A percentile compares a stretch with the other conserved stretches of the same genome.
Conservation (phyloP, 2,113 vertebrate genomes). For the Barnardius zonarius region DNA sequence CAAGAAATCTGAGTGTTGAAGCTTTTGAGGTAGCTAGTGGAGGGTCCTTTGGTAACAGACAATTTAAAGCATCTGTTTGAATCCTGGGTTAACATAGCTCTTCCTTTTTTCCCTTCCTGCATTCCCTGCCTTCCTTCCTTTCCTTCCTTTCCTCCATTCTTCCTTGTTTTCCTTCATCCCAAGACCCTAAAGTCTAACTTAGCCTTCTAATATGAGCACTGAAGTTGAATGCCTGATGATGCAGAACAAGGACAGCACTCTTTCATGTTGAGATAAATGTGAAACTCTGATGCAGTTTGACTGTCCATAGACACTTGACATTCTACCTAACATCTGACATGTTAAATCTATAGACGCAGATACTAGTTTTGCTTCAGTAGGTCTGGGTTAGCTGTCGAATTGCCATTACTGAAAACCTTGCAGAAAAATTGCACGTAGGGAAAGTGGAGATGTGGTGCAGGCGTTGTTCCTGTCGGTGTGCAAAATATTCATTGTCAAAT, state of each 20-base stretch:
- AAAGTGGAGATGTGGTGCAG: neutral
- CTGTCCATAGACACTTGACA: neutral
- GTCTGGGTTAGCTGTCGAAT: neutral
- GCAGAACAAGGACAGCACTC: neutral
- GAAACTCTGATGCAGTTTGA: neutral
- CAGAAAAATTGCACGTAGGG: neutral
- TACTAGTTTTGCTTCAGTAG: neutral
- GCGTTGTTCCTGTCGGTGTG: neutral
- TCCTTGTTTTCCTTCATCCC: neutral
- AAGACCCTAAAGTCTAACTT: neutral
- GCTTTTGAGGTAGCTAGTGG: neutral
- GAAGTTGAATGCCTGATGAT: neutral
- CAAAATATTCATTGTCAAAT: rapidly evolving
- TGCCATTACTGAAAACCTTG: neutral
- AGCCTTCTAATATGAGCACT: neutral
- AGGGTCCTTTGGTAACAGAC: neutral
- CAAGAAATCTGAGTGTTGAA: neutral
- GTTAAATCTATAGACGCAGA: neutral
- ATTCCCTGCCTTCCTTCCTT: neutral
- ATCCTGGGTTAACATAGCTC: neutral
- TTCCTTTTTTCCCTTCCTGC: neutral
- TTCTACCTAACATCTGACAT: neutral
- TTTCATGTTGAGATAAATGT: neutral
- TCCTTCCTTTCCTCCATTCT: no score
- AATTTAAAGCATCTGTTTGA: neutral